Evolutionary conservation across 2,797 vertebrate species (phyloP), one percentile per base, ranked within the genome.

Genomic region (Hipposideros larvatus): DNA sequence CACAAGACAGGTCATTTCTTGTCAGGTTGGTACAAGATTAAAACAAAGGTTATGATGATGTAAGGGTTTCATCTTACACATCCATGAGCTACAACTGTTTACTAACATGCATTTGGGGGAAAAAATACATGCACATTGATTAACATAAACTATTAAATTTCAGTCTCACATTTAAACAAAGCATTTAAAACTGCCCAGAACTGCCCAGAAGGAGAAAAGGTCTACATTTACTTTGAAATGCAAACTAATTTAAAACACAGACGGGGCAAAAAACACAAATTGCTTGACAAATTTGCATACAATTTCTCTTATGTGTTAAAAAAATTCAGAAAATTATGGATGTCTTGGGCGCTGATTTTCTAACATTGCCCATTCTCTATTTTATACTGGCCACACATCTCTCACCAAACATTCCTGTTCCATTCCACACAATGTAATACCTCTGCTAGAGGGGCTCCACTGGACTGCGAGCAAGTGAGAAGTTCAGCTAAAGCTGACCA

Each of bases 1-100:
- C 77, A 78, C 90, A 93, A 96, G 98, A 97, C 97, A 97, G 96
- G 74, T 53, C 63, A 31, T 94, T 98, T 97, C 97, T 97, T 97
- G 83, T 57, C 97, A 90, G 82, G 94, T 66, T 55, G 66, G 82
- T 90, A 92, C 75, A 84, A 98, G 97, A 97, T 95, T 96, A 96
- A 97, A 95, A 95, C 91, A 98, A 97, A 74, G 97, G 87, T 83
- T 91, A 48, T 71, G 94, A 94, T 93, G 84, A 90, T 97, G 78
- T 96, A 98, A 98, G 85, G 95, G 96, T 97, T 98, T 98, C 92
- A 90, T 98, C 97, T 98, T 96, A 95, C 91, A 90, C 77, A 91
- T 92, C 90, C 83, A 79, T 80, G 96, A 97, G 77, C 89, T 90
- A 70, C 90, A 89, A 92, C 70, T 97, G 91, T 94, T 95, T 93